A percentile compares a stretch with the other conserved stretches of the same genome.
phyloP scores from a whole-genome alignment of 2,113 vertebrate genomes.

The Oceanites oceanicus region DNA sequence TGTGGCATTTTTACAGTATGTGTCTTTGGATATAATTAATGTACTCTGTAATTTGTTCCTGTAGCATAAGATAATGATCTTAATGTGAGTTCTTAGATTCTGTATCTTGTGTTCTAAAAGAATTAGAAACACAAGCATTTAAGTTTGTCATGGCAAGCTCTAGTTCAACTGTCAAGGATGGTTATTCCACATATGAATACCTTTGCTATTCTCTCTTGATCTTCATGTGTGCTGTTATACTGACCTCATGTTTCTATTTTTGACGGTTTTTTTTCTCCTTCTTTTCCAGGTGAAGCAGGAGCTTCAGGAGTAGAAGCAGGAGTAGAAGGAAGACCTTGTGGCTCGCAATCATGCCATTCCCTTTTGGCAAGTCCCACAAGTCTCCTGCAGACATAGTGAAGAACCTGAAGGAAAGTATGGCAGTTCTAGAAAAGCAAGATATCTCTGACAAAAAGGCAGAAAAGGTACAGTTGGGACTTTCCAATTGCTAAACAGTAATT shows the following conservation, averaged over 20 bases:
- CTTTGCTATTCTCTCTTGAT: neutral
- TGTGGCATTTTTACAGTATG: neutral
- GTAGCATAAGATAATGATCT: neutral
- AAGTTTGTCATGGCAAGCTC: neutral
- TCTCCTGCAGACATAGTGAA: constrained; percentile 97
- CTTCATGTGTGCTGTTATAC: neutral
- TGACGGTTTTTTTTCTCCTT: neutral
- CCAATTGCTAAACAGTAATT: neutral
- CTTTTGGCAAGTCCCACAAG: constrained; percentile 97
- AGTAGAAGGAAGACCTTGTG: constrained; percentile 67
- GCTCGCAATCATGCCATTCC: constrained; percentile 91
- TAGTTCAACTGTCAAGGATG: neutral
- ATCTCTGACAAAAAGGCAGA: constrained; percentile 95
- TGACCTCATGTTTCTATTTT: neutral
- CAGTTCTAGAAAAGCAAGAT: constrained; percentile 91
- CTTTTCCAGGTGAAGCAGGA: constrained; percentile 78
- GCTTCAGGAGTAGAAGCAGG: neutral
- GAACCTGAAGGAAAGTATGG: constrained; percentile 96
- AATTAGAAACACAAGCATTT: neutral
- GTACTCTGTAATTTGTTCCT: neutral
- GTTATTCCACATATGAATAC: neutral
- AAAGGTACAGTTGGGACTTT: constrained; percentile 77
- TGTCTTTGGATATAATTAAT: neutral
- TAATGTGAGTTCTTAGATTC: neutral
- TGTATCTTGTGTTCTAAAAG: neutral